These are phyloP conservation scores for Melanotaenia boesemani DNA, from an alignment of 2,797 vertebrate species.

Conservation along the genomic window DNA sequence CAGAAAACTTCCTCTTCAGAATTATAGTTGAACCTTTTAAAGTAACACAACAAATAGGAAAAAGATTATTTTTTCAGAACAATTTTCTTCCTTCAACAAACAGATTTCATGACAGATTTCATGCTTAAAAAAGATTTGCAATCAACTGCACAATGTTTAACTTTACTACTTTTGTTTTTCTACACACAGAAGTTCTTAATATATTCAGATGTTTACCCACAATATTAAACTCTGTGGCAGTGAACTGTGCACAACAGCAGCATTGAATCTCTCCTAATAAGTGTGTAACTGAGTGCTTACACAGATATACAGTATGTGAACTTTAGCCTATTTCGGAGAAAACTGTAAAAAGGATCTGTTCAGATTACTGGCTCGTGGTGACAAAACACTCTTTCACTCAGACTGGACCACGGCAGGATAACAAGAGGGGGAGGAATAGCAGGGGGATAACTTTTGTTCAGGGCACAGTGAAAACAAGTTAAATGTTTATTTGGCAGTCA, in stretches of 20 bases:
- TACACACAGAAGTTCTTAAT: background rate
- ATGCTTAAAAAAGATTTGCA: background rate
- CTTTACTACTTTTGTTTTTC: background rate
- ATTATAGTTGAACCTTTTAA: constrained; percentile 81
- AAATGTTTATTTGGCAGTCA: background rate
- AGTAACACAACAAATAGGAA: constrained; percentile 53
- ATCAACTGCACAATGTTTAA: background rate
- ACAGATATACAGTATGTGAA: constrained; percentile 45
- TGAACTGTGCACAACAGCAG: constrained; percentile 16
- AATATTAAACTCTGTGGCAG: background rate
- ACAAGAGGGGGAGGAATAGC: constrained; percentile 1
- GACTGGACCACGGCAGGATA: constrained; percentile 25
- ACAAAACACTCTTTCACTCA: constrained; percentile 77
- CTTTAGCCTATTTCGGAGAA: constrained; percentile 69
- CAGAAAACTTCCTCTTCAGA: constrained; percentile 89
- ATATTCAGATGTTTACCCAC: background rate
- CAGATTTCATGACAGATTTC: background rate
- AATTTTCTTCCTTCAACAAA: background rate
- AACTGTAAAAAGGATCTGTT: constrained; percentile 47
- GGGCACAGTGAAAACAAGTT: background rate
- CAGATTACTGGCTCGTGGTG: constrained; percentile 58
- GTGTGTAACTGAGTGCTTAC: constrained; percentile 10
- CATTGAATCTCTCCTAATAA: constrained; percentile 7
- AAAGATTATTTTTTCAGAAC: background rate
- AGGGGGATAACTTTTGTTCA: constrained; percentile 9